Evolutionary conservation across 2,797 vertebrate species (phyloP).

Genomic region (Cryptoblepharus egeriae): DNA sequence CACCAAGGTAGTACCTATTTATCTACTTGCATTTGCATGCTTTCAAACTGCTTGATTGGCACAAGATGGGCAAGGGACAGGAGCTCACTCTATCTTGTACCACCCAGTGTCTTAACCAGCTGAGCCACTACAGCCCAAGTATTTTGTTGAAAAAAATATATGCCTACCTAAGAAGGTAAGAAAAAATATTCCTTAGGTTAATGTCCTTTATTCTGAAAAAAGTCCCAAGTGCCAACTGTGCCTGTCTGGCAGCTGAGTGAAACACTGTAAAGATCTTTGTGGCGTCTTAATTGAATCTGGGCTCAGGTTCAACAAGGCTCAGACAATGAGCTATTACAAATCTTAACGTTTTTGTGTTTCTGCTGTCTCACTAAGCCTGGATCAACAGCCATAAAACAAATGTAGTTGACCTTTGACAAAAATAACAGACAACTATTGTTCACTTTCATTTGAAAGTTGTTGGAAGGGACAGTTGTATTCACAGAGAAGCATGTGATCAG

Average conservation of each 20-base stretch:
- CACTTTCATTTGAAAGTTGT: background rate
- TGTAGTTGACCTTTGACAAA: constrained; percentile 13
- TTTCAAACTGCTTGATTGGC: too few relatives aligned
- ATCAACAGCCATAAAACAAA: constrained; percentile 30
- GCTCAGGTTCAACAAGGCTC: constrained; percentile 13
- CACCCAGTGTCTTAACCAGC: too few relatives aligned
- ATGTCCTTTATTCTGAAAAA: background rate
- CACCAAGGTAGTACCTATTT: too few relatives aligned
- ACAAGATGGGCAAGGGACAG: too few relatives aligned
- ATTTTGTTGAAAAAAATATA: too few relatives aligned
- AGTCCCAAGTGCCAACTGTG: constrained; percentile 1
- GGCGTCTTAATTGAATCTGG: background rate
- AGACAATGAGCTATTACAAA: background rate
- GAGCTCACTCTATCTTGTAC: too few relatives aligned
- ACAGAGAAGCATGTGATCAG: background rate
- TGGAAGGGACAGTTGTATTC: background rate
- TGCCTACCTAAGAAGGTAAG: too few relatives aligned
- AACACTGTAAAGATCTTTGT: background rate
- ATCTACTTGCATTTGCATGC: too few relatives aligned
- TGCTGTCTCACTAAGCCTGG: background rate
- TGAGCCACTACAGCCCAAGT: too few relatives aligned
- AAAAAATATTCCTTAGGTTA: background rate
- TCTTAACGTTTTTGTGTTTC: background rate
- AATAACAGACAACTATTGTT: background rate
- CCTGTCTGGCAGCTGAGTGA: background rate